Percentiles rank a stretch among this genome's conserved stretches.
Conservation (phyloP, 2,888 invertebrate genomes). For the Agrochola circellaris region DNA sequence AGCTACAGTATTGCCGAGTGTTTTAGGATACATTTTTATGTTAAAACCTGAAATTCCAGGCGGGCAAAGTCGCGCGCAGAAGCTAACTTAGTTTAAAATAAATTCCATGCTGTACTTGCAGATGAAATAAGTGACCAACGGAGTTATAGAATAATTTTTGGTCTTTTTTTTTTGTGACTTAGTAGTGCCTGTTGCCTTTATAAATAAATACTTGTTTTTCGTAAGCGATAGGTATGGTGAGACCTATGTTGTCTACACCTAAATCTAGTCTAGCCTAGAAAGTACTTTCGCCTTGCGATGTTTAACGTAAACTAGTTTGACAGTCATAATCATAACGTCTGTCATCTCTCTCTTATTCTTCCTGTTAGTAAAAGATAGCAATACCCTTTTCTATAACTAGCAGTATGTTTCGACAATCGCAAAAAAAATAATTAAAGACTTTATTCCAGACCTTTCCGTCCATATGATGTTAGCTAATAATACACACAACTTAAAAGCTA, state of each 20-base stretch:
- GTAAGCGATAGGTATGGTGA: no score
- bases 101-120: not conserved
- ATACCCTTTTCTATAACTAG: not conserved
- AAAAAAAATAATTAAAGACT: no score
- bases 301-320: conserved; percentile 7
- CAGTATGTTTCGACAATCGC: no score
- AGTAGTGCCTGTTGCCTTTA: no score
- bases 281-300: conserved; percentile 3
- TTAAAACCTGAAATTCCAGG: no score
- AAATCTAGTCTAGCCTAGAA: conserved; percentile 17
- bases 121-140: not conserved
- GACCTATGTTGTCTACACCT: not conserved
- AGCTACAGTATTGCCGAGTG: no score
- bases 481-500: no score
- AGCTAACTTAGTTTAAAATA: no score
- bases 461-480: no score
- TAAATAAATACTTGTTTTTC: not conserved
- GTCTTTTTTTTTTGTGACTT: not conserved
- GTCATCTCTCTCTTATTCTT: not conserved
- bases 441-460: no score
- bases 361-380: not conserved
- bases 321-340: not conserved
- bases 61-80: no score
- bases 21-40: no score
- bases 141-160: not conserved